These are phyloP conservation scores for Clostera curtula DNA, from an alignment of 2,888 invertebrate genomes.

Conservation along the genomic window DNA sequence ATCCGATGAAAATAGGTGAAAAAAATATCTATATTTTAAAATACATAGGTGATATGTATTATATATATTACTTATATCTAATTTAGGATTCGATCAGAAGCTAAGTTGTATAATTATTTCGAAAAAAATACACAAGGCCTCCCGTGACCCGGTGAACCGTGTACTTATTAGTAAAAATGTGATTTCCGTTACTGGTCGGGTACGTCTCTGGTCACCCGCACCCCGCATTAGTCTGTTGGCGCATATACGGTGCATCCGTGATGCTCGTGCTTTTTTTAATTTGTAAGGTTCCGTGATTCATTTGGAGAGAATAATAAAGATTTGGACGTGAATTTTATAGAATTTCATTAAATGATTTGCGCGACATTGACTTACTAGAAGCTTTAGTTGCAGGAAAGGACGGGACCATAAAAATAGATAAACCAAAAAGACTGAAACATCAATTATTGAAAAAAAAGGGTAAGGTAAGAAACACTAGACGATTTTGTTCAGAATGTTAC, in stretches of 20 bases:
- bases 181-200: slow-evolving; percentile 1
- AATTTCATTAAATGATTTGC: slow-evolving; percentile 2
- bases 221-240: slow-evolving; percentile 1
- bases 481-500: slow-evolving; percentile 6
- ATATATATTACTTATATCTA: too few species aligned
- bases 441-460: slow-evolving; percentile 7
- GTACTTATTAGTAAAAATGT: slow-evolving; percentile 1
- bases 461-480: slow-evolving; percentile 3
- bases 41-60: too few species aligned
- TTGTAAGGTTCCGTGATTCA: slow-evolving; percentile 1
- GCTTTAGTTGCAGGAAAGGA: too few species aligned
- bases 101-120: slow-evolving; percentile 1
- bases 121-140: slow-evolving; percentile 1
- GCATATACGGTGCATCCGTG: slow-evolving; percentile 1
- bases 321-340: slow-evolving; percentile 1
- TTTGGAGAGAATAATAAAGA: slow-evolving; percentile 1
- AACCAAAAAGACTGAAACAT: slow-evolving; percentile 13
- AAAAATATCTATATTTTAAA: too few species aligned
- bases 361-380: slow-evolving; percentile 4
- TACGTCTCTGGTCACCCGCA: slow-evolving; percentile 1
- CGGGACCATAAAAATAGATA: slow-evolving; percentile 1
- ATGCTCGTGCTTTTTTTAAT: slow-evolving; percentile 1
- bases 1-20: too few species aligned
- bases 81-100: slow-evolving; percentile 2
- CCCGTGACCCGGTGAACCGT: neutral